Conservation (phyloP, 2,888 invertebrate species). For the Syrista parreyssii region DNA sequence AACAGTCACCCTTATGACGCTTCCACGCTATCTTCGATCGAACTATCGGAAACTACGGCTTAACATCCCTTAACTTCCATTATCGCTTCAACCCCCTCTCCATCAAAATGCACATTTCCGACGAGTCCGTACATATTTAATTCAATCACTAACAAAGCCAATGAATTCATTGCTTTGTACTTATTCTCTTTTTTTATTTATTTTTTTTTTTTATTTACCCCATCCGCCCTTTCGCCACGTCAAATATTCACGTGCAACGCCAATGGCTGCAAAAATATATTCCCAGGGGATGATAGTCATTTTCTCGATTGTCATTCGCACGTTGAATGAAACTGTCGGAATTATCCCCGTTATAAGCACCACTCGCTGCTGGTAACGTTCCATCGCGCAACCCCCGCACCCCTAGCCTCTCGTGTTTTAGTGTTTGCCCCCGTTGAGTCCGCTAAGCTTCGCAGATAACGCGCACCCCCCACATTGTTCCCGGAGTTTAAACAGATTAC, state of each 20-base stretch:
- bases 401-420: conserved; percentile 46
- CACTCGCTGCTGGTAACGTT: conserved; percentile 12
- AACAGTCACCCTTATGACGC: conserved; percentile 20
- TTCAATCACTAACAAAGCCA: no score
- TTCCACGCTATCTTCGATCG: conserved; percentile 35
- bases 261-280: no score
- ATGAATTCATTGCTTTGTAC: no score
- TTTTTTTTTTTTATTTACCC: no score
- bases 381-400: conserved; percentile 13
- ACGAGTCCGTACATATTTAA: no score
- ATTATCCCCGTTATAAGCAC: not conserved
- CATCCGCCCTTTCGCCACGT: no score
- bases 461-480: conserved; percentile 53
- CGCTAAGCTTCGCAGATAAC: conserved; percentile 53
- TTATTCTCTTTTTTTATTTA: no score
- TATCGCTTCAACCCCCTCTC: no score
- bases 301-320: not conserved
- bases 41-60: conserved; percentile 34
- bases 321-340: conserved; percentile 28
- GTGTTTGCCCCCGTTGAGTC: conserved; percentile 49
- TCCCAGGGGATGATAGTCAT: no score
- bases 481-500: conserved; percentile 62
- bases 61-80: conserved; percentile 6
- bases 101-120: no score
- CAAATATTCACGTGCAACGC: no score